These are phyloP conservation scores for Neosilurus hyrtlii DNA, from an alignment of 2,797 vertebrate species.

Conservation along the genomic window DNA sequence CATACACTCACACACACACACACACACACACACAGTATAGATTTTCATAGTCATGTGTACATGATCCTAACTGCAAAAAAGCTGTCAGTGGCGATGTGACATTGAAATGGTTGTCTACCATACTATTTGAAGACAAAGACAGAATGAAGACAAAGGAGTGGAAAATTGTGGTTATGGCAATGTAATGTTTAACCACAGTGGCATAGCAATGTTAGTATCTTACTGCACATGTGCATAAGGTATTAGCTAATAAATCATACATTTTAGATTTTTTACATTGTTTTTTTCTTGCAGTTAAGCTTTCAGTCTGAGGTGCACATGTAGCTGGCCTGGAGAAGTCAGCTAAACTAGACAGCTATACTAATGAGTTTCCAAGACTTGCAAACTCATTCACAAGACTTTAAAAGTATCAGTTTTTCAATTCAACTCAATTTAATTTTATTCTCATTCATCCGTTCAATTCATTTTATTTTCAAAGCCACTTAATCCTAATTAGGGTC, in stretches of 20 bases:
- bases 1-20: too few species aligned
- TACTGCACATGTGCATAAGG: slow-evolving; percentile 1
- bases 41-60: background rate
- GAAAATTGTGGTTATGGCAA: background rate
- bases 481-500: too few species aligned
- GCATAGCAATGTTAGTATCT: background rate
- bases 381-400: too few species aligned
- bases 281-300: slow-evolving; percentile 4
- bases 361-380: background rate
- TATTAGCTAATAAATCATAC: slow-evolving; percentile 4
- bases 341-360: background rate
- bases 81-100: background rate
- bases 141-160: background rate
- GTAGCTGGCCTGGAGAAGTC: slow-evolving; percentile 23
- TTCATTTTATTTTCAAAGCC: too few species aligned
- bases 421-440: too few species aligned
- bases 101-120: background rate
- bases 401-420: background rate
- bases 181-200: background rate
- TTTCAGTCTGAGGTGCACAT: slow-evolving; percentile 31
- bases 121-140: background rate
- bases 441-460: too few species aligned
- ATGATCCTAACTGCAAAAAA: background rate
- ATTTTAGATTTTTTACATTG: background rate
- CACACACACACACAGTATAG: too few species aligned